Evolutionary conservation across 2,797 vertebrate species (phyloP), one percentile per base, ranked within the genome.

Genomic region (Iguana delicatissima): DNA sequence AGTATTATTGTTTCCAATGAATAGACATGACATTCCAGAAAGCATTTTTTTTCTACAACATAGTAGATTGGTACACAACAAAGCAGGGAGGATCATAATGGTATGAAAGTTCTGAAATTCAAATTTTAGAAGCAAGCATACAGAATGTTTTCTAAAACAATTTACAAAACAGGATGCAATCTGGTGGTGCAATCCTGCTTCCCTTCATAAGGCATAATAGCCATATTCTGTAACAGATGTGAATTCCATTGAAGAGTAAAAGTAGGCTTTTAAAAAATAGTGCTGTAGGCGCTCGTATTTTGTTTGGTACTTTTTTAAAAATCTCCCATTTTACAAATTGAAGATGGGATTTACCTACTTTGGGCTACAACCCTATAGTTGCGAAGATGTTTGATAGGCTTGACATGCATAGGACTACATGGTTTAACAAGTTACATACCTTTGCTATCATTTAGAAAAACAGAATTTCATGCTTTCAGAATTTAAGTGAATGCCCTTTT

Each of bases 391-490:
- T 29, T 18, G 20, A 29, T 32, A 69, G 29, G 32, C 29, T 29
- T 69, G 42, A 50, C 10, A 29, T 50, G 4, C 76, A 79, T 42
- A 10, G 1, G 24, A 29, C 4, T 46, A 10, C 76, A 50, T 12
- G 26, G 76, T 79, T 50, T 89, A 64, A 87, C 80, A 83, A 93
- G n/a, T 6, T 52, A 80, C 80, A 92, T 93, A 94, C 92, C 92
- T 80, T 93, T 84, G 92, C 55, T 74, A 26, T 90, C 91, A 92
- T 95, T 93, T 90, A 74, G 89, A 92, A 3, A 89, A 90, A 92
- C 89, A 94, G 91, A 22, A 32, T 57, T 29, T 88, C 91, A 95
- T 92, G 91, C 91, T 92, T 87, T 89, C 90, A 93, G 88, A 93
- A 95, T 86, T 85, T 12, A 79, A 94, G 87, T 8, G 72, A 29